Percentiles rank a stretch among this genome's conserved stretches.
Conservation (phyloP, 92 coral and sea anemone species). For the Porites lobata region DNA sequence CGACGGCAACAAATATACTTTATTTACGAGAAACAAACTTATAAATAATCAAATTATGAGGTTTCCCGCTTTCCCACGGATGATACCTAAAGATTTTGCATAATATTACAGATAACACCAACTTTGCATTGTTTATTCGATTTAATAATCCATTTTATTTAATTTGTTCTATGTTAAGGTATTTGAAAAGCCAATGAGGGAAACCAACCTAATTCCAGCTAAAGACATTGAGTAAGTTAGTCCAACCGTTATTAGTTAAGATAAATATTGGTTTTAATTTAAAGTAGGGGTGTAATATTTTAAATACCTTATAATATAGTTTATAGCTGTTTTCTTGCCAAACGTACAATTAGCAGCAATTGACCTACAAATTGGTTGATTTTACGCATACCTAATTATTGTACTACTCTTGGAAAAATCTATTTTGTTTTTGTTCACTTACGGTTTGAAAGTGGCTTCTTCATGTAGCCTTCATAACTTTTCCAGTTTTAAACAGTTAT, state of each 20-base stretch:
- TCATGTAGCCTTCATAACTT: too few relatives aligned
- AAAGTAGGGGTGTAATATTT: neutral
- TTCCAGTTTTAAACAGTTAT: too few relatives aligned
- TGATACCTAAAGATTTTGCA: neutral
- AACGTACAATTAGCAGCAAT: neutral
- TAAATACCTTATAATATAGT: neutral
- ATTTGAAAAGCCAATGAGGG: slow-evolving; percentile 90
- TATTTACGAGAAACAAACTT: neutral
- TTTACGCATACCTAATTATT: too few relatives aligned
- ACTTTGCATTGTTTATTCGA: too few relatives aligned
- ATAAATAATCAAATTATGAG: neutral
- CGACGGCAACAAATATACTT: neutral
- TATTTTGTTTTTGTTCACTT: too few relatives aligned
- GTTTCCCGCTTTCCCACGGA: too few relatives aligned
- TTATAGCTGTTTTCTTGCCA: neutral
- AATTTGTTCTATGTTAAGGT: slow-evolving; percentile 56
- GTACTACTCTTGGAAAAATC: too few relatives aligned
- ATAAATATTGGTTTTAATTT: neutral
- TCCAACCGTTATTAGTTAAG: neutral
- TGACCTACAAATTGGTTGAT: neutral
- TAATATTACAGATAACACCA: neutral
- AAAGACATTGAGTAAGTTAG: slow-evolving; percentile 92
- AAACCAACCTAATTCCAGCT: slow-evolving; percentile 59
- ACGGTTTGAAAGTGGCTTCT: too few relatives aligned
- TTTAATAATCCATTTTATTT: neutral